Evolutionary conservation across 2,113 vertebrate species (phyloP).

Genomic region (Cinclus mexicanus): DNA sequence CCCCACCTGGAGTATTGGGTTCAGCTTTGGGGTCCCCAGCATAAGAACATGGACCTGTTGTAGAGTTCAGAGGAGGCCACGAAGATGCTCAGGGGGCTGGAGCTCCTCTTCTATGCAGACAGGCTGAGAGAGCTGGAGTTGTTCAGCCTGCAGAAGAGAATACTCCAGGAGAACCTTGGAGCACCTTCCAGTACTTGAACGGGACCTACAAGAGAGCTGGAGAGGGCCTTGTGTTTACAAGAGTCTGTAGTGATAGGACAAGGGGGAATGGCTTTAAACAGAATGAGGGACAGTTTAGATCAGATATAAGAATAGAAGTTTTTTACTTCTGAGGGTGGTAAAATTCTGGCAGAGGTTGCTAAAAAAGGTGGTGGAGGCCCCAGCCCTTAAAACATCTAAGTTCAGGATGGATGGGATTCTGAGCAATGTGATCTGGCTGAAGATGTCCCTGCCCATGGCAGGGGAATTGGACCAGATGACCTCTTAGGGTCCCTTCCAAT

Average conservation of each 20-base stretch:
- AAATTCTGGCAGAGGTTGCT: not conserved
- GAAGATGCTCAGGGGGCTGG: not conserved
- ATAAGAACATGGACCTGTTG: not conserved
- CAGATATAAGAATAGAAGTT: not conserved
- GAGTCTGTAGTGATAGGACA: not conserved
- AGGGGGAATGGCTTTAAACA: not conserved
- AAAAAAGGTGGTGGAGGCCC: not conserved
- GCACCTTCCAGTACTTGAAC: not conserved
- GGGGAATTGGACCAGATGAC: not conserved
- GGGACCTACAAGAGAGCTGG: not conserved
- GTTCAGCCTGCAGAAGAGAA: not conserved
- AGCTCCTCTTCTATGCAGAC: not conserved
- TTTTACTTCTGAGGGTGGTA: not conserved
- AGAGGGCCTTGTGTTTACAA: not conserved
- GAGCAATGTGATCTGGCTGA: not conserved
- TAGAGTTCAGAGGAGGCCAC: not conserved
- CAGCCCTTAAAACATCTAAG: not conserved
- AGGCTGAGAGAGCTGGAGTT: not conserved
- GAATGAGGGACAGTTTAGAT: not conserved
- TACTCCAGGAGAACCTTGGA: too few species aligned
- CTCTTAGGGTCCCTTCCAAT: not conserved
- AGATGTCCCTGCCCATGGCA: not conserved
- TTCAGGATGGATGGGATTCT: not conserved
- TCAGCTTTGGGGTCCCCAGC: not conserved
- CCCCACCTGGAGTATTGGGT: not conserved